Evolutionary conservation across 92 coral and sea anemone species (phyloP).

Genomic region (Paramuricea clavata): DNA sequence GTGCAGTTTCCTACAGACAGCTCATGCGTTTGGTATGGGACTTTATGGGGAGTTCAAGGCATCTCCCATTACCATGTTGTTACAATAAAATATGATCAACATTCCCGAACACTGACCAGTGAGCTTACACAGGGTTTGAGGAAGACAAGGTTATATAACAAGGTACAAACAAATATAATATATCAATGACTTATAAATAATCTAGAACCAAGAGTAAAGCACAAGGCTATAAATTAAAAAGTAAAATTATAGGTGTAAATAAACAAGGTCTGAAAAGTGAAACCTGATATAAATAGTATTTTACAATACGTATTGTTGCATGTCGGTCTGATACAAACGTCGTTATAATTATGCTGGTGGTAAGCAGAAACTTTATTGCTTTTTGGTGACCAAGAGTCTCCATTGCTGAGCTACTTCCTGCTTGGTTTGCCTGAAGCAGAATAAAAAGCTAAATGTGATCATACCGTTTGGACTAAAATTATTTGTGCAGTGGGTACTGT

Average conservation of each 20-base stretch:
- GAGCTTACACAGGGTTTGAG: not conserved
- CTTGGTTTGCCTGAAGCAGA: conserved; percentile 73
- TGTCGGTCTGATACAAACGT: conserved; percentile 58
- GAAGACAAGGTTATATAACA: not conserved
- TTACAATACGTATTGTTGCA: conserved; percentile 45
- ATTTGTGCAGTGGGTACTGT: too few relatives aligned
- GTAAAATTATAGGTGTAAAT: too few relatives aligned
- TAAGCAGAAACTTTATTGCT: conserved; percentile 38
- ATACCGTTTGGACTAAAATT: too few relatives aligned
- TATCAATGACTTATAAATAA: too few relatives aligned
- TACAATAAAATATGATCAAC: not conserved
- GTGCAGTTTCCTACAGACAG: too few relatives aligned
- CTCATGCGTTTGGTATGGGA: not conserved
- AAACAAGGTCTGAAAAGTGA: too few relatives aligned
- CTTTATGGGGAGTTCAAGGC: not conserved
- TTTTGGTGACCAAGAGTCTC: conserved; percentile 62
- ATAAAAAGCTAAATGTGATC: too few relatives aligned
- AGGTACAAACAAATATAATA: not conserved
- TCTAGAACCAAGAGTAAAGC: too few relatives aligned
- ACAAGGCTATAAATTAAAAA: too few relatives aligned
- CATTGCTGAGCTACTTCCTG: conserved; percentile 68
- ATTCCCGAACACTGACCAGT: not conserved
- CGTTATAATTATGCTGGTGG: conserved; percentile 54
- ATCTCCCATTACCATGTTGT: not conserved
- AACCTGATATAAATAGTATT: too few relatives aligned